Evolutionary conservation across 2,113 vertebrate species (phyloP), one percentile per base, ranked within the genome.

Genomic region (Prionailurus bengalensis): DNA sequence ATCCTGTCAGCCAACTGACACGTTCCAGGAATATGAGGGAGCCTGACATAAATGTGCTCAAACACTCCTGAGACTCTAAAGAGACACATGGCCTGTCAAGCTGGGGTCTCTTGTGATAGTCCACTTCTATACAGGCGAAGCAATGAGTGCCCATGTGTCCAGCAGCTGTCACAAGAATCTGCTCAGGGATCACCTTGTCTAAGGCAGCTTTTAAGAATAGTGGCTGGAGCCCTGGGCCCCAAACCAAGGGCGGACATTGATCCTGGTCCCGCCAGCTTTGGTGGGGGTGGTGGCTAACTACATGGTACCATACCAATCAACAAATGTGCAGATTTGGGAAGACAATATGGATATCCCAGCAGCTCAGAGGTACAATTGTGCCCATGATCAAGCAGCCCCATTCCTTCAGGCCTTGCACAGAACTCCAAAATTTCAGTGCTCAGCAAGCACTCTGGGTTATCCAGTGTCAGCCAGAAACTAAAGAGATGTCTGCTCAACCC

Each of bases 21-120:
- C 0, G 0, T 63, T 71, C 39, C 58, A 85, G 73, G 53, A 68
- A 25, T 15, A 48, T 4, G 15, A 21, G 1, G 4, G 6, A 1
- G 78, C 39, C 68, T 33, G 25, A 66, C n/a, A 51, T 21, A 25
- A 53, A 48, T 6, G 51, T 61, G 48, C 48, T 53, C 83, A 33
- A 73, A 61, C 5, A 5, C 7, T 53, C 25, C 63, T 5, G 23
- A 45, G 17, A 19, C 45, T 29, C 27, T 4, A 23, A 17, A 86
- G 21, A 70, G 15, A 76, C 2, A 29, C 2, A 3, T 11, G 48
- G 73, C 63, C 31, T 23, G 16, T 31, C 12, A n/a, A 51, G n/a
- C 12, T 11, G 10, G 10, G 19, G 4, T 3, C 45, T 45, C 9
- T 6, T 14, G 1, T 15, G 27, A 61, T 8, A 19, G 1, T 45